Conservation (phyloP, 2,888 invertebrate genomes). For the Campopleginae sp. region DNA sequence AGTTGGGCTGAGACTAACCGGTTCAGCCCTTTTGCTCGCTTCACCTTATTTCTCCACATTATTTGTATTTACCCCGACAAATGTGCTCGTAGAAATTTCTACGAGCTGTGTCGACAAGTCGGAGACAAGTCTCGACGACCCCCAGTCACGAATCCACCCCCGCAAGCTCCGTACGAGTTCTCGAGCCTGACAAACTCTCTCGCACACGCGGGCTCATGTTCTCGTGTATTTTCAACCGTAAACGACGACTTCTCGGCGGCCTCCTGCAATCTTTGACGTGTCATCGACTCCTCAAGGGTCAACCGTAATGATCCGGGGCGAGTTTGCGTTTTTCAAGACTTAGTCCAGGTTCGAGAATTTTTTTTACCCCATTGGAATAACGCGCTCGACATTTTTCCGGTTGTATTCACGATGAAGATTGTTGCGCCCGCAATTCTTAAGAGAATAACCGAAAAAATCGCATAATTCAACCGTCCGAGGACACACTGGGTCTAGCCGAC, state of each 20-base stretch:
- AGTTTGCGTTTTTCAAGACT: constrained; percentile 1
- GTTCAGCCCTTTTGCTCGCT: constrained; percentile 14
- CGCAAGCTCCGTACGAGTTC: constrained; percentile 31
- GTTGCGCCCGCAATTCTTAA: background rate
- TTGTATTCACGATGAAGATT: background rate
- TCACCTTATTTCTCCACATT: too few species aligned
- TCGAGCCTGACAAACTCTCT: constrained; percentile 33
- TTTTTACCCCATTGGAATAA: background rate
- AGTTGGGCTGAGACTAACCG: background rate
- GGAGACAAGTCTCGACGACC: constrained; percentile 45
- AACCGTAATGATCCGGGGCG: constrained; percentile 22
- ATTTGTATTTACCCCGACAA: background rate
- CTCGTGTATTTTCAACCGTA: background rate
- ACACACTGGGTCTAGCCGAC: too few species aligned
- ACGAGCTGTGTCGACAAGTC: constrained; percentile 45
- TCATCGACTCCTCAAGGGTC: constrained; percentile 47
- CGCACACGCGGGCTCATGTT: constrained; percentile 20
- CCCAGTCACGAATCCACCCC: constrained; percentile 54
- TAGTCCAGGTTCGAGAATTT: background rate
- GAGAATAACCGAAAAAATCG: too few species aligned
- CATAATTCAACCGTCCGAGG: too few species aligned
- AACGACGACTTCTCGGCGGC: background rate
- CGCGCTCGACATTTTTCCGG: background rate
- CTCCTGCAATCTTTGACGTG: constrained; percentile 6
- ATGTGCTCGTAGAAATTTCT: background rate